These are phyloP conservation scores for Talpa occidentalis DNA, from an alignment of 2,113 vertebrate species.

Conservation along the genomic window DNA sequence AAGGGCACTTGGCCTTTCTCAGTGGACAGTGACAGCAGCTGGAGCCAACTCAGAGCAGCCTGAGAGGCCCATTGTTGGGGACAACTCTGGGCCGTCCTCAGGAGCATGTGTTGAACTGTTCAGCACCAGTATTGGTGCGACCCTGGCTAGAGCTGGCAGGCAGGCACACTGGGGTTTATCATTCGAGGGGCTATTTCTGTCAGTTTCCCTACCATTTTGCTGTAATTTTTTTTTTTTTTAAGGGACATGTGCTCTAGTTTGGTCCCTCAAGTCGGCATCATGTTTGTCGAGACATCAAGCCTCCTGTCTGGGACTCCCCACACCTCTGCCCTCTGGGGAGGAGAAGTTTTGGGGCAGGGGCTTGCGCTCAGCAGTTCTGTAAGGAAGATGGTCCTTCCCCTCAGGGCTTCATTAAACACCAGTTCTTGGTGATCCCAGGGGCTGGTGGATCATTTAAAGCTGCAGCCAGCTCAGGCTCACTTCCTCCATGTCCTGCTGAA, in stretches of 20 bases:
- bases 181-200: background rate
- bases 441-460: slow-evolving; percentile 31
- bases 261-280: slow-evolving; percentile 18
- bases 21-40: slow-evolving; percentile 93
- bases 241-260: slow-evolving; percentile 4
- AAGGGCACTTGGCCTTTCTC: slow-evolving; percentile 98
- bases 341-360: background rate
- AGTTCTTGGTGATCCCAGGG: slow-evolving; percentile 28
- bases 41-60: slow-evolving; percentile 70
- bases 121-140: slow-evolving; percentile 72
- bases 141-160: slow-evolving; percentile 76
- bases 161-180: background rate
- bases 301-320: slow-evolving; percentile 14
- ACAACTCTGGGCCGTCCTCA: slow-evolving; percentile 53
- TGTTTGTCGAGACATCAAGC: slow-evolving; percentile 38
- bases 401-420: slow-evolving; percentile 27
- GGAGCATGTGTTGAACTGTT: slow-evolving; percentile 76
- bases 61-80: background rate
- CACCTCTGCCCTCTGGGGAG: background rate
- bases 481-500: slow-evolving; percentile 56
- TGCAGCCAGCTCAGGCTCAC: background rate
- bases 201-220: slow-evolving; percentile 60
- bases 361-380: background rate
- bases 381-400: background rate
- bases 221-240: slow-evolving; percentile 47